These are phyloP conservation scores for Tetraneura akinire DNA, from an alignment of 1,140 invertebrate species.

Conservation along the genomic window DNA sequence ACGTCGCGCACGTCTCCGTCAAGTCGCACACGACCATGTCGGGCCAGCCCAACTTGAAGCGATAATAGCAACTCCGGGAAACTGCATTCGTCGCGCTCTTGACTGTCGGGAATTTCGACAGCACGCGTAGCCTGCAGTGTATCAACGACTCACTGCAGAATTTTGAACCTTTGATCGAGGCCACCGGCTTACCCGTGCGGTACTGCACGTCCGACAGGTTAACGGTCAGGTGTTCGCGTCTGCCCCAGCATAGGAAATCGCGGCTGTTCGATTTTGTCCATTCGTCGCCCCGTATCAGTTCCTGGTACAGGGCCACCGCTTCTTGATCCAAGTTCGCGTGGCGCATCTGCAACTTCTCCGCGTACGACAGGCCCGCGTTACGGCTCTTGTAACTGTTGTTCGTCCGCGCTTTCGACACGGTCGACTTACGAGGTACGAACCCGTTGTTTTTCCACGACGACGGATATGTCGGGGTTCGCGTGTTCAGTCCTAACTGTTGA, in stretches of 20 bases:
- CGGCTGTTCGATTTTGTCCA: neutral
- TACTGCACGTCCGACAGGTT: neutral
- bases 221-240: neutral
- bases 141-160: constrained; percentile 10
- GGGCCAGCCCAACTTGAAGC: neutral
- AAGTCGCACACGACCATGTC: neutral
- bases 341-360: neutral
- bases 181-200: constrained; percentile 7
- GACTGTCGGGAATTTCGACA: neutral
- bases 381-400: too few species aligned
- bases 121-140: neutral
- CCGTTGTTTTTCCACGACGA: neutral
- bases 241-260: neutral
- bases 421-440: too few species aligned
- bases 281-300: neutral
- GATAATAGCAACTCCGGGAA: neutral
- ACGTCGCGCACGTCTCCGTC: neutral
- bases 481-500: too few species aligned
- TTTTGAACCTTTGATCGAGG: neutral
- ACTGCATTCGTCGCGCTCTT: too few species aligned
- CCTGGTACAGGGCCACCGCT: neutral
- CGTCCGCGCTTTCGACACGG: too few species aligned
- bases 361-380: neutral
- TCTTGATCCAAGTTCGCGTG: neutral
- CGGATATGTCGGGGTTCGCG: too few species aligned